These are phyloP conservation scores for Falco punctatus DNA, from an alignment of 2,113 vertebrate genomes.

Conservation along the genomic window DNA sequence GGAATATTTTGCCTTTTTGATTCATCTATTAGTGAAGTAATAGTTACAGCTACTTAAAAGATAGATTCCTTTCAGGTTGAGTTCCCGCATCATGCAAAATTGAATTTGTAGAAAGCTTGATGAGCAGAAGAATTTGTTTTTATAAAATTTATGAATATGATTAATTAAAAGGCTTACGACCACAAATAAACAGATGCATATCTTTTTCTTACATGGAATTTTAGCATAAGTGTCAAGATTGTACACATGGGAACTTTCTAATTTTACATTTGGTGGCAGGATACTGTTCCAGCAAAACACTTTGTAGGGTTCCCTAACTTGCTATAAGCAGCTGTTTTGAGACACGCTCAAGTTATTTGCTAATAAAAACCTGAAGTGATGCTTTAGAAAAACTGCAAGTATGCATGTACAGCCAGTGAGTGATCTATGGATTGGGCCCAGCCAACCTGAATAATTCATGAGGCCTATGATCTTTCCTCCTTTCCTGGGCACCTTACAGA, in stretches of 20 bases:
- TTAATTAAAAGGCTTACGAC: slow-evolving; percentile 48
- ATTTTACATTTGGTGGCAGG: background rate
- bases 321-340: slow-evolving; percentile 19
- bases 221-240: background rate
- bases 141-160: slow-evolving; percentile 51
- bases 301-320: slow-evolving; percentile 1
- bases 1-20: slow-evolving; percentile 45
- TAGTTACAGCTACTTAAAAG: slow-evolving; percentile 45
- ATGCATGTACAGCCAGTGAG: background rate
- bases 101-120: slow-evolving; percentile 50
- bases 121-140: slow-evolving; percentile 63
- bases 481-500: background rate
- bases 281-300: background rate
- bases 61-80: slow-evolving; percentile 44
- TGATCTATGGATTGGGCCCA: background rate
- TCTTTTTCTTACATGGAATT: slow-evolving; percentile 32
- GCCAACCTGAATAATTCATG: slow-evolving; percentile 49
- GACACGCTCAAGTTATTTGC: slow-evolving; percentile 25
- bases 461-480: background rate
- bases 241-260: background rate
- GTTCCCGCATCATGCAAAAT: slow-evolving; percentile 10
- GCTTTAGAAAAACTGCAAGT: slow-evolving; percentile 21
- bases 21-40: slow-evolving; percentile 23
- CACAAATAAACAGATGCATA: slow-evolving; percentile 27
- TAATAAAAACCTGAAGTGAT: background rate